These are phyloP conservation scores for Xestia rhomboidea DNA, from an alignment of 2,888 invertebrate species.

Conservation along the genomic window DNA sequence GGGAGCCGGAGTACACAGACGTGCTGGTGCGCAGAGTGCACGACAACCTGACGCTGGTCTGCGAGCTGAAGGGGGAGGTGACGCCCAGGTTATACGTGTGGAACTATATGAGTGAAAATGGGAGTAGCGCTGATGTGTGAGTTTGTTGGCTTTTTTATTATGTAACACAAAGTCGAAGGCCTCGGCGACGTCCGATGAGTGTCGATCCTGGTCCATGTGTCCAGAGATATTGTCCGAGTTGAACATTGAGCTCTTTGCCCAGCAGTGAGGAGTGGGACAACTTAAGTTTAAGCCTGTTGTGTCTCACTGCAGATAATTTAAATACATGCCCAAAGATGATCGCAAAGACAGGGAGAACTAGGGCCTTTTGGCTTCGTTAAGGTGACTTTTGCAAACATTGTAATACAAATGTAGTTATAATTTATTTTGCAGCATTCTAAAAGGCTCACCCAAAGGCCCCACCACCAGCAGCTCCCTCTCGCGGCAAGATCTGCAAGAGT, in stretches of 20 bases:
- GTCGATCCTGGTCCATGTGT: too few relatives aligned
- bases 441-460: constrained; percentile 67
- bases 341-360: too few relatives aligned
- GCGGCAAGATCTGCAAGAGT: constrained; percentile 69
- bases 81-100: constrained; percentile 77
- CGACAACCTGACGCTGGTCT: constrained; percentile 84
- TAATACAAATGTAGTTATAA: too few relatives aligned
- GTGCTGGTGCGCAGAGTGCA: constrained; percentile 80
- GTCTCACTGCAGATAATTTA: too few relatives aligned
- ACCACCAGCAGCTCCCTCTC: constrained; percentile 71
- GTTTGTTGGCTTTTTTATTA: neutral
- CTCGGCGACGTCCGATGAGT: too few relatives aligned
- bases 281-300: too few relatives aligned
- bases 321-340: too few relatives aligned
- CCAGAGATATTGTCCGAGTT: too few relatives aligned
- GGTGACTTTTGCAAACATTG: too few relatives aligned
- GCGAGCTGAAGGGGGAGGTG: constrained; percentile 79
- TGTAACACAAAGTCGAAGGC: neutral
- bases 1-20: constrained; percentile 84
- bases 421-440: constrained; percentile 70
- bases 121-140: constrained; percentile 73
- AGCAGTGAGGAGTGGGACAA: too few relatives aligned
- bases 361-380: too few relatives aligned
- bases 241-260: too few relatives aligned
- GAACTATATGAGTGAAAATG: constrained; percentile 81